A percentile compares a stretch with the other conserved stretches of the same genome.
These are phyloP conservation scores for Anarrhichthys ocellatus DNA, from an alignment of 2,113 vertebrate genomes.

Conservation along the genomic window DNA sequence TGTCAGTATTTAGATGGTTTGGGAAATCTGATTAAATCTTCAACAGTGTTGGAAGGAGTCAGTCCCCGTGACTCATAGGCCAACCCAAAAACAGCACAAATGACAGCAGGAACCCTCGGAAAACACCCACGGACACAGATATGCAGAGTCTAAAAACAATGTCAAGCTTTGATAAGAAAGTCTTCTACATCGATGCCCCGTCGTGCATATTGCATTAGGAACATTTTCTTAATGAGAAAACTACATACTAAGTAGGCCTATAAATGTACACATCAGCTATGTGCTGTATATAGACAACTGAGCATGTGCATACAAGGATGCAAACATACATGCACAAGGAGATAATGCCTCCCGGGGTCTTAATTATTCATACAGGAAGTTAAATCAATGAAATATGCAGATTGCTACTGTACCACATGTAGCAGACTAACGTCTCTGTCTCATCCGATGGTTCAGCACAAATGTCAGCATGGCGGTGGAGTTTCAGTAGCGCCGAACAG, in stretches of 20 bases:
- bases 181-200: neutral
- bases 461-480: conserved; percentile 18
- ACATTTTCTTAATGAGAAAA: conserved; percentile 20
- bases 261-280: conserved; percentile 22
- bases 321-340: conserved; percentile 38
- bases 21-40: conserved; percentile 26
- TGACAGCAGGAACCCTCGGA: conserved; percentile 29
- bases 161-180: conserved; percentile 32
- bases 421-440: conserved; percentile 55
- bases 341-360: conserved; percentile 23
- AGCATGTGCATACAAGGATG: conserved; percentile 36
- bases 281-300: conserved; percentile 15
- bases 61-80: conserved; percentile 34
- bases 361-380: conserved; percentile 74
- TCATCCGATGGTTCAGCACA: conserved; percentile 51
- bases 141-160: conserved; percentile 39
- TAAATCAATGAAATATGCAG: conserved; percentile 75
- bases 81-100: conserved; percentile 33
- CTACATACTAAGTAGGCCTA: conserved; percentile 5
- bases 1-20: neutral
- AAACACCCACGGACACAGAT: conserved; percentile 45
- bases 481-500: conserved; percentile 16
- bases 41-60: conserved; percentile 26
- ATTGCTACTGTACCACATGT: conserved; percentile 54
- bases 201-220: conserved; percentile 5